Evolutionary conservation across 2,113 vertebrate species (phyloP).

Genomic region (Anhinga anhinga): DNA sequence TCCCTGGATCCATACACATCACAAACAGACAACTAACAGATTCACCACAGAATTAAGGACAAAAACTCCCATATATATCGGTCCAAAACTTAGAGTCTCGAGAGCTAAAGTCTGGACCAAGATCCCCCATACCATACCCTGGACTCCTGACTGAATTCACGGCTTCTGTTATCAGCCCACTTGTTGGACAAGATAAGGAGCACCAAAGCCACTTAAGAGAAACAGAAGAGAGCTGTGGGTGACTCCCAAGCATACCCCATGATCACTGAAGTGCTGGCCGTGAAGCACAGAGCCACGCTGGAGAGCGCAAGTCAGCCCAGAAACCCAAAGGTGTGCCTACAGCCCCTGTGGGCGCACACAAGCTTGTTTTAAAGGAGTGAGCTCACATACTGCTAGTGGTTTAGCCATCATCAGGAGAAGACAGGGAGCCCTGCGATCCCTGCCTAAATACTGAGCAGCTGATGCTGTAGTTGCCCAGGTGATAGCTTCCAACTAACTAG

Average conservation of each 20-base stretch:
- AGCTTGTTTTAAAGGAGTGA: accelerated
- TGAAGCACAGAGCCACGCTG: not conserved
- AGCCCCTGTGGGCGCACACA: not conserved
- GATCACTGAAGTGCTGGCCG: not conserved
- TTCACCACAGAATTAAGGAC: not conserved
- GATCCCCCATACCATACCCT: not conserved
- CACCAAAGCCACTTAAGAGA: not conserved
- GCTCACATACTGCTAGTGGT: not conserved
- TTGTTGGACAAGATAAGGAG: not conserved
- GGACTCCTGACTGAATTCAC: not conserved
- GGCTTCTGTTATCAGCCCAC: not conserved
- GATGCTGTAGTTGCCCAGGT: not conserved
- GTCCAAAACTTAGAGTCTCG: not conserved
- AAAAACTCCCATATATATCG: not conserved
- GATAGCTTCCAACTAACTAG: not conserved
- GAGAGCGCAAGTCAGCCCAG: not conserved
- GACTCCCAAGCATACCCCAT: not conserved
- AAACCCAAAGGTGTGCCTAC: not conserved
- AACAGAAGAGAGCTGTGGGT: not conserved
- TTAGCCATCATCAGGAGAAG: accelerated
- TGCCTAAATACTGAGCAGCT: not conserved
- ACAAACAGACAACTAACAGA: no score
- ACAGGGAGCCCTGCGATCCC: not conserved
- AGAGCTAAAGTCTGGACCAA: not conserved
- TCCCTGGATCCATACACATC: not conserved